Conservation (phyloP, 2,113 vertebrate genomes). For the Petrocephalus zakoni region DNA sequence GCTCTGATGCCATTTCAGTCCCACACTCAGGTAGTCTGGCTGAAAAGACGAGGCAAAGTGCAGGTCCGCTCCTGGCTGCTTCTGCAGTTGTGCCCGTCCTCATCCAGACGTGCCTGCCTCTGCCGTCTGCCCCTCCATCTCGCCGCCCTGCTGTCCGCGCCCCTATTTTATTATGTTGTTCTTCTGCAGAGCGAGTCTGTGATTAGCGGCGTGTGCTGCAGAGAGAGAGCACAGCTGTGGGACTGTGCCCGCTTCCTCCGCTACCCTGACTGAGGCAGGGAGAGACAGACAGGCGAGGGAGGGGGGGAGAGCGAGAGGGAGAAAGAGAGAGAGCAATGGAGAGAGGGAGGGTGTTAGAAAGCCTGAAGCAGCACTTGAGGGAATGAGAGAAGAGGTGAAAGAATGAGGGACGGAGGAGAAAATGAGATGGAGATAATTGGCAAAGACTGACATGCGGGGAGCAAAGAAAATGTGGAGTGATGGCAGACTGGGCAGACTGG, state of each 20-base stretch:
- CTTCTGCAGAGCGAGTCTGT: conserved; percentile 3
- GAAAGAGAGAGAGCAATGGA: background rate
- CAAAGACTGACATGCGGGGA: background rate
- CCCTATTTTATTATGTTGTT: background rate
- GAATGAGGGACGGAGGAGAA: conserved; percentile 21
- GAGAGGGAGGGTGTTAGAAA: conserved; percentile 21
- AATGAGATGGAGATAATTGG: background rate
- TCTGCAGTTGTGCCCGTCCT: background rate
- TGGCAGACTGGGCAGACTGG: background rate
- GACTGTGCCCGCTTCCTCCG: conserved; percentile 30
- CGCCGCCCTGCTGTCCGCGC: background rate
- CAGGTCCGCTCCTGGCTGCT: background rate
- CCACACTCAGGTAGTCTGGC: background rate
- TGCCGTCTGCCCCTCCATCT: conserved; percentile 1
- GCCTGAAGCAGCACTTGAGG: conserved; percentile 26
- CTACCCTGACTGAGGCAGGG: conserved; percentile 31
- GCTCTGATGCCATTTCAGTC: background rate
- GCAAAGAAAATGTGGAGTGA: conserved; percentile 15
- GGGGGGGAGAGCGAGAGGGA: background rate
- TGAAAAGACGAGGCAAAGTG: background rate
- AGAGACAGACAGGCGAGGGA: conserved; percentile 24
- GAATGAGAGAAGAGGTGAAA: conserved; percentile 17
- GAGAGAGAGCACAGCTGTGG: conserved; percentile 28
- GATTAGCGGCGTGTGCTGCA: conserved; percentile 36
- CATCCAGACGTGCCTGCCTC: background rate